Base-by-base conservation (phyloP, 2,797 vertebrate species). In the Hydrolagus colliei region DNA sequence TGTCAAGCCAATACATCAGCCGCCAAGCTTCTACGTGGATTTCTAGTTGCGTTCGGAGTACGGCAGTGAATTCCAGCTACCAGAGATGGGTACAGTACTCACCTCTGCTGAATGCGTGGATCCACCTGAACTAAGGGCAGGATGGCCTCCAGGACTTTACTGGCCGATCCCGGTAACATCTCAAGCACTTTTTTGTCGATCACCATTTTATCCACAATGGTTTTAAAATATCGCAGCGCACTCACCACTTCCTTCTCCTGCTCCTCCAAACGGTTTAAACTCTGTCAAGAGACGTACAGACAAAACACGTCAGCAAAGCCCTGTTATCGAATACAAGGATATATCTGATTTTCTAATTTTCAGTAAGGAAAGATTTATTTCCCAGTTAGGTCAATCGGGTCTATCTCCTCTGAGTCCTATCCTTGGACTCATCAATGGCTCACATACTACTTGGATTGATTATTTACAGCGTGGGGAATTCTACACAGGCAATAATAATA, bases 151-250 rank as follows among this genome's bases (percentile, higher is more conserved):
- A 99, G 93, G 72, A 99, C 97, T 90, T 98, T 98, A 90, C 96
- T 99, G 87, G 98, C 98, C 0, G 98, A 99, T 67, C 98, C 98
- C 0, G 98, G 98, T 59, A 99, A 95, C 98, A 99, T 99, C 92
- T 98, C 97, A 84, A 99, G 89, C 0, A 99, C 97, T 88, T 98
- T 98, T 92, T 96, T 96, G 89, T 99, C 98, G 72, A 98, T 95
- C 0, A 95, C 96, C 97, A 99, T 99, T 91, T 99, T 99, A 93
- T 99, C 98, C 90, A 99, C 97, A 72, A 99, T 99, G 72, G 98
- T 98, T 94, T 99, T 99, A 87, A 99, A 99, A 92, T 99, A 99
- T 88, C 96, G 96, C 88, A 99, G 87, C 0, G 98, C 98, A 77
- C 97, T 98, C 88, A 99, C 98, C 0, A 99, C 97, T 27, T 99